A percentile compares a stretch with the other conserved stretches of the same genome.
Evolutionary conservation across 2,797 vertebrate genomes (phyloP).

Genomic region (Pelochelys cantorii): DNA sequence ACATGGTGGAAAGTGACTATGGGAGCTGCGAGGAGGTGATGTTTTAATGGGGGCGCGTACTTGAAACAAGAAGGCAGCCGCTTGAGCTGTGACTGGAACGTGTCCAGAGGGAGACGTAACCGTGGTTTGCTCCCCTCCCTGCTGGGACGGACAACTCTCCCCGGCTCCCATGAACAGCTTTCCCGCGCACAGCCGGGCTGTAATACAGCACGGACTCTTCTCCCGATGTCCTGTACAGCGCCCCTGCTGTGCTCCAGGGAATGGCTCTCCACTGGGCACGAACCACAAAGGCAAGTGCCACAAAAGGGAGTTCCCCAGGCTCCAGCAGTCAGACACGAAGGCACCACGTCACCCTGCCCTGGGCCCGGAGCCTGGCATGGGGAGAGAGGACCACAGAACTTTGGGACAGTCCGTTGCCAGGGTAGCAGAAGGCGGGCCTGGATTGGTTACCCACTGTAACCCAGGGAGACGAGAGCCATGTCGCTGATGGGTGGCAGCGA

Average conservation of each 20-base stretch:
- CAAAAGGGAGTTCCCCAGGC: neutral
- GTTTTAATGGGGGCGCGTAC: constrained; percentile 82
- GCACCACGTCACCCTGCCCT: neutral
- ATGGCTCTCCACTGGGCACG: neutral
- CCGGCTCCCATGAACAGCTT: neutral
- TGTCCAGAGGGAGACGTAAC: neutral
- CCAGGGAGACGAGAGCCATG: neutral
- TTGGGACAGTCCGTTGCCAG: neutral
- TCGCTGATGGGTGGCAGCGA: neutral
- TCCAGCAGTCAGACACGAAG: neutral
- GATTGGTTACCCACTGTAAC: neutral
- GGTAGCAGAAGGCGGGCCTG: constrained; percentile 3
- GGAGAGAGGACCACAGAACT: neutral
- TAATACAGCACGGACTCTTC: neutral
- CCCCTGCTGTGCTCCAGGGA: neutral
- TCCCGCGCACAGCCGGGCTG: constrained; percentile 11
- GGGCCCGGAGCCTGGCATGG: neutral
- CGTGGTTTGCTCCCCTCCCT: neutral
- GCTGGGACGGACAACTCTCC: neutral
- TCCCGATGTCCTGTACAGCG: rapidly evolving
- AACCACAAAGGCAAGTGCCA: constrained; percentile 12
- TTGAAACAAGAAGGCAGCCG: neutral
- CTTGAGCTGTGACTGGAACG: neutral
- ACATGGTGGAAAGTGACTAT: constrained; percentile 95
- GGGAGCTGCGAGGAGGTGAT: constrained; percentile 99